Base-by-base conservation (phyloP, 2,888 invertebrate genomes). In the Thera britannica region DNA sequence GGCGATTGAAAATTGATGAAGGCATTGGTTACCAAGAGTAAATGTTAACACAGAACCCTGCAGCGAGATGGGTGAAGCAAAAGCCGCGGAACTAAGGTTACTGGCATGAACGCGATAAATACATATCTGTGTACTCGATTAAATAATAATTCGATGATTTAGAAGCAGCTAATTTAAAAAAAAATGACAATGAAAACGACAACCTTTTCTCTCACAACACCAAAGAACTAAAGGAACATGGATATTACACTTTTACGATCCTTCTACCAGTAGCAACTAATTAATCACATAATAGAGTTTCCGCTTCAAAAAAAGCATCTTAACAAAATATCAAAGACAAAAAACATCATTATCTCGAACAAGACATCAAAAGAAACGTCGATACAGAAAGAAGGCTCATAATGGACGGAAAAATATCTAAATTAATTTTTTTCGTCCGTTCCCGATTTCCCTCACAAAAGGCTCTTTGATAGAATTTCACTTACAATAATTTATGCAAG, bases 401-500 rank as follows among this genome's bases (percentile, higher is more conserved):
- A 65, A 70, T 73, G 74, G 71, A 59, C 38, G 58, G 44, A 65
- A 79, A 52, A 89, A 88, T 83, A 84, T 83, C 84, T 87, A 90
- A 92, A 91, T 92, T 90, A 92, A 90, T 92, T 90, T 90, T 85
- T 58, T 48, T 82, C 83, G 85, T 87, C 86, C 86, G 80, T 83
- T 84, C 82, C 55, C 62, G 62, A 72, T 73, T 70, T 71, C 62
- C 62, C 80, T 81, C 76, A 81, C 83, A 89, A 83, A 90, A 89
- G 83, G 75, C 70, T 76, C 89, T 90, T 91, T 90, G 89, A 90
- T 86, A 87, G 85, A 85, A 81, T 84, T 87, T 86, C 79, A 81
- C 79, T 77, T 79, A 83, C 82, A 88, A 92, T 91, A 92, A 92
- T 92, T 92, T 91, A 92, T 92, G 92, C 92, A 91, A 92, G 90